phyloP scores from a whole-genome alignment of 2,888 invertebrate genomes.

The Nezara viridula region DNA sequence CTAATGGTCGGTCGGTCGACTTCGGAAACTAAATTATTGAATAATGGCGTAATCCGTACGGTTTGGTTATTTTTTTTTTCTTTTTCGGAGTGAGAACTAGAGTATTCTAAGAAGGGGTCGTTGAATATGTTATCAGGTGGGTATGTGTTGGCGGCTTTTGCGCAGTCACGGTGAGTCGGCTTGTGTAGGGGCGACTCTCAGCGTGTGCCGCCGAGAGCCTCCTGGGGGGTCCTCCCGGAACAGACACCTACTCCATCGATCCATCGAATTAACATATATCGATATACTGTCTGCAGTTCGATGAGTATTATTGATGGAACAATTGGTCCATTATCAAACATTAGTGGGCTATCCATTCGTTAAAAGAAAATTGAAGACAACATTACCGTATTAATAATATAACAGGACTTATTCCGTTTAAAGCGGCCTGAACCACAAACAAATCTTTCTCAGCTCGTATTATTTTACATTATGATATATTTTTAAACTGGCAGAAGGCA shows the following conservation, averaged over 20 bases:
- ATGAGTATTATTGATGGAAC: neutral
- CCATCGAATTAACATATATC: slow-evolving; percentile 1
- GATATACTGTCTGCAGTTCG: neutral
- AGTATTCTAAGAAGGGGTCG: neutral
- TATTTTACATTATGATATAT: too few species aligned
- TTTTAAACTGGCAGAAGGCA: too few species aligned
- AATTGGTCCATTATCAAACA: neutral
- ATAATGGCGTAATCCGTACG: neutral
- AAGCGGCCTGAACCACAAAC: too few species aligned
- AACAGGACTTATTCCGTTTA: neutral
- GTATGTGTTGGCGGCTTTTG: neutral
- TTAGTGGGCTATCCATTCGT: neutral
- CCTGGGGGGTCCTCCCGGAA: slow-evolving; percentile 1
- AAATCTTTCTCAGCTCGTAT: too few species aligned
- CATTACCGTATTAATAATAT: neutral
- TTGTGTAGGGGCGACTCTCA: neutral
- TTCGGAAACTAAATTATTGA: slow-evolving; percentile 30
- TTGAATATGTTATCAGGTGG: slow-evolving; percentile 43
- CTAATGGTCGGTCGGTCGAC: neutral
- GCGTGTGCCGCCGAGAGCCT: neutral
- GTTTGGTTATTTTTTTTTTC: neutral
- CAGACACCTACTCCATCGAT: neutral
- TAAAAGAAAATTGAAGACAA: neutral
- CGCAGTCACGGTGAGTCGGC: slow-evolving; percentile 24
- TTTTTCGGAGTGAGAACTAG: neutral